A percentile compares a stretch with the other conserved stretches of the same genome.
phyloP scores from a whole-genome alignment of 2,113 vertebrate species.

The Oryzias celebensis region DNA sequence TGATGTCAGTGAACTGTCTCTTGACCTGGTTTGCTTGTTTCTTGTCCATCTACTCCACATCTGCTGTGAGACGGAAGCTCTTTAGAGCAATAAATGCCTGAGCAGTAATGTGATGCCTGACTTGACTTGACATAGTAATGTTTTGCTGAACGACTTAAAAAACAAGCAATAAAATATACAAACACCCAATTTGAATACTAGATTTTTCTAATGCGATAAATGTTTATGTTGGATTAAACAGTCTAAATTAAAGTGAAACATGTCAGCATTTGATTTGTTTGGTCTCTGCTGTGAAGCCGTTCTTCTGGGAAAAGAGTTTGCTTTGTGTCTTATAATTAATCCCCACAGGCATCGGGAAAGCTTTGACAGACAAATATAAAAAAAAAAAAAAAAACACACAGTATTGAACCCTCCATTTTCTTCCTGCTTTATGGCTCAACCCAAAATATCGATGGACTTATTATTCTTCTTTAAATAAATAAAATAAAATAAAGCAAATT shows the following conservation, averaged over 20 bases:
- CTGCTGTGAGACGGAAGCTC: conserved; percentile 18
- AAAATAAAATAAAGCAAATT: no score
- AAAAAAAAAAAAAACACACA: background rate
- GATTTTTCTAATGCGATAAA: no score
- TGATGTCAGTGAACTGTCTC: background rate
- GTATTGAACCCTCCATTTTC: no score
- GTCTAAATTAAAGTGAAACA: no score
- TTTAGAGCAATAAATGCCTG: conserved; percentile 42
- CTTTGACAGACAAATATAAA: background rate
- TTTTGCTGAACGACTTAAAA: background rate
- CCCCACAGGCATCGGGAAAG: conserved; percentile 4
- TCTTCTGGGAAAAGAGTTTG: conserved; percentile 12
- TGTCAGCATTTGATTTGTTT: conserved; percentile 9
- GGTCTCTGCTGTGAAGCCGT: conserved; percentile 5
- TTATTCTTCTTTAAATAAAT: no score
- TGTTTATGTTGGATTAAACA: no score
- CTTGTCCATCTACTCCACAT: conserved; percentile 21
- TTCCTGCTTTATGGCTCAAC: no score
- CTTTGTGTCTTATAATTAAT: conserved; percentile 34
- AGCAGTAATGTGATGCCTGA: conserved; percentile 10
- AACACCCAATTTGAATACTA: no score
- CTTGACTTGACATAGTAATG: conserved; percentile 1
- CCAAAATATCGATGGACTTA: no score
- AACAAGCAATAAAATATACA: no score
- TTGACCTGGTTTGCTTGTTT: background rate